phyloP scores from a whole-genome alignment of 2,888 invertebrate species.

The Pterostichus madidus region DNA sequence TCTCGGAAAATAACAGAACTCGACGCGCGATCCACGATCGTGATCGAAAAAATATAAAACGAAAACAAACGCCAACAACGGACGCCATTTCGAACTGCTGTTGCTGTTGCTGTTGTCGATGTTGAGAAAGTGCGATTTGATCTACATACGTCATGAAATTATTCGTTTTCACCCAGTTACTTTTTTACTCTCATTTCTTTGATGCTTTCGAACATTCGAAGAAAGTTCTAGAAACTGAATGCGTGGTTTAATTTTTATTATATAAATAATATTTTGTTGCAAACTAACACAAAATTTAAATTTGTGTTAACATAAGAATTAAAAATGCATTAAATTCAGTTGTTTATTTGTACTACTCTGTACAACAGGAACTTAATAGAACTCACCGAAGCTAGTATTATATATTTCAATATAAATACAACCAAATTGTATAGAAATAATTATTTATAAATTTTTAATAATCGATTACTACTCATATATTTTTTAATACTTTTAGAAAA shows the following conservation, averaged over 20 bases:
- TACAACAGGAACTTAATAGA: no score
- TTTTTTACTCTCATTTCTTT: conserved; percentile 60
- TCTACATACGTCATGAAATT: conserved; percentile 56
- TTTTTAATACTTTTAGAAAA: no score
- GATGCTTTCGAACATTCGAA: conserved; percentile 13
- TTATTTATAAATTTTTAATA: no score
- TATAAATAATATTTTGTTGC: neutral
- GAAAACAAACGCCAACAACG: conserved; percentile 31
- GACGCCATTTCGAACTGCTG: conserved; percentile 2
- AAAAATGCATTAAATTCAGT: no score
- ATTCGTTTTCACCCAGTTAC: conserved; percentile 48
- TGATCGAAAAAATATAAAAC: conserved; percentile 18
- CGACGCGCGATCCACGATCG: conserved; percentile 22
- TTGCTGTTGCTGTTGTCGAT: neutral
- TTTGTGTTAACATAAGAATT: no score
- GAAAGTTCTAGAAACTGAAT: conserved; percentile 52
- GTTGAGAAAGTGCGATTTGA: conserved; percentile 57
- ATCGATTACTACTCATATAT: no score
- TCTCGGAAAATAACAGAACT: conserved; percentile 63
- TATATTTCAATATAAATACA: no score
- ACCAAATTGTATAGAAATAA: no score
- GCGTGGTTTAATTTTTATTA: neutral
- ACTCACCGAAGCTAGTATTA: no score
- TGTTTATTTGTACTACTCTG: no score
- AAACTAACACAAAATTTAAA: no score